A percentile compares a stretch with the other conserved stretches of the same genome.
phyloP scores from a whole-genome alignment of 53 echinoderm and acorn worm genomes.

The Echinarachnius parma region DNA sequence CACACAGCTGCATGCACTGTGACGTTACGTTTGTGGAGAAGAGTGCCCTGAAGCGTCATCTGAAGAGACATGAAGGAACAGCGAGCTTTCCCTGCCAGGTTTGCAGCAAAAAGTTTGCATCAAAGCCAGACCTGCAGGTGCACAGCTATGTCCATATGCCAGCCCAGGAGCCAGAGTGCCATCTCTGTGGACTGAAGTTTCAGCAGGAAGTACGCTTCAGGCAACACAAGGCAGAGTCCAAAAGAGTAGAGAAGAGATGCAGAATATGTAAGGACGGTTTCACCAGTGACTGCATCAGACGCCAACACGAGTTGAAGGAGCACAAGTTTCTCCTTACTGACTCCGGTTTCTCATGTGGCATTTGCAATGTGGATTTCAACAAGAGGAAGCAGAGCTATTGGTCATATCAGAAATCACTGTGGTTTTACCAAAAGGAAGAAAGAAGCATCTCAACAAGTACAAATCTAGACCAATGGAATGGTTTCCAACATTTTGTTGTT shows the following conservation, averaged over 20 bases:
- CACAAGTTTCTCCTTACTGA: conserved; percentile 20
- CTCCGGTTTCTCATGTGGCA: conserved; percentile 12
- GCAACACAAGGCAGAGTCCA: conserved; percentile 7
- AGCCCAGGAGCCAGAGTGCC: conserved; percentile 5
- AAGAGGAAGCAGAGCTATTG: no score
- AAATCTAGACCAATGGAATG: no score
- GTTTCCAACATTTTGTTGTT: no score
- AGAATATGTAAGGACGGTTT: not conserved
- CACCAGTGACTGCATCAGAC: not conserved
- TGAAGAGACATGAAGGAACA: not conserved
- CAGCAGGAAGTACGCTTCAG: conserved; percentile 4
- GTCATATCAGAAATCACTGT: no score
- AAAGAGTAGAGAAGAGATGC: conserved; percentile 8
- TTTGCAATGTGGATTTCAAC: not conserved
- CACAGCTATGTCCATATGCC: conserved; percentile 14
- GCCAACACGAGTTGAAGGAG: conserved; percentile 21
- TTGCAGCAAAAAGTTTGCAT: conserved; percentile 10
- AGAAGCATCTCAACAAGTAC: no score
- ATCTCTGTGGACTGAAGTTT: conserved; percentile 7
- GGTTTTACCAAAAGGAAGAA: no score
- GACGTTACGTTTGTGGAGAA: conserved; percentile 5
- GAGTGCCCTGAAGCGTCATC: conserved; percentile 23
- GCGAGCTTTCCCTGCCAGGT: not conserved
- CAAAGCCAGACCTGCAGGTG: conserved; percentile 10
- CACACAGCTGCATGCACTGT: conserved; percentile 9